Base-by-base conservation (phyloP, 2,888 invertebrate genomes). In the Anoplius nigerrimus region DNA sequence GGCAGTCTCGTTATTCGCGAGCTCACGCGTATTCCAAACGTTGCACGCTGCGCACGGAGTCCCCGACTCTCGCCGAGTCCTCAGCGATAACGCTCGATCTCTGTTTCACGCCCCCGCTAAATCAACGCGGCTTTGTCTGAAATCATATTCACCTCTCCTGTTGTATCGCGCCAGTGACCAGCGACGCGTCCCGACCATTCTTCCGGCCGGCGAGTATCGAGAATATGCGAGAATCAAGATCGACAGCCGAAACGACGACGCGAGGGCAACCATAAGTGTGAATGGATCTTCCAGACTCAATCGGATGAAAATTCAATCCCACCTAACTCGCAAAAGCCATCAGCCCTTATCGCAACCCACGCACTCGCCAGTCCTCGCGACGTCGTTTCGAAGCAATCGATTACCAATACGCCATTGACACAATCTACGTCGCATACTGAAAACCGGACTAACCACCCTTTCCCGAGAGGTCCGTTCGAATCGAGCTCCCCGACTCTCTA, bases 61-160 rank as follows among this genome's bases (percentile, higher is more conserved):
- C 46, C 46, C 46, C 46, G 58, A 46, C 58, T 43, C 46, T 58
- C 20, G 42, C 21, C 42, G 46, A 58, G 45, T 46, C 46, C 43
- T 58, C 42, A 13, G 34, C 34, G 11, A n/a, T 34, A 8, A 34
- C 34, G 34, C 34, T 34, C 34, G 34, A 34, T 34, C 34, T 34
- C 34, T 34, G 34, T 34, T 13, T 34, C 34, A 34, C 34, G 34
- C 34, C 11, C 34, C 62, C 54, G 56, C 51, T 67, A 72, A 76
- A 80, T 85, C 84, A 85, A 77, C 84, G 85, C 71, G 81, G 82
- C 72, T 85, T 85, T 55, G 72, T 73, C 85, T 85, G 80, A 76
- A 83, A 84, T 72, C 71, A 74, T 69, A 80, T 52, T 72, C 64
- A 62, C 62, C 13, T 45, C 43, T 53, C 34, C 34, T 15, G 3